A percentile compares a stretch with the other conserved stretches of the same genome.
phyloP scores from a whole-genome alignment of 2,888 invertebrate species.

The Baronia brevicornis region DNA sequence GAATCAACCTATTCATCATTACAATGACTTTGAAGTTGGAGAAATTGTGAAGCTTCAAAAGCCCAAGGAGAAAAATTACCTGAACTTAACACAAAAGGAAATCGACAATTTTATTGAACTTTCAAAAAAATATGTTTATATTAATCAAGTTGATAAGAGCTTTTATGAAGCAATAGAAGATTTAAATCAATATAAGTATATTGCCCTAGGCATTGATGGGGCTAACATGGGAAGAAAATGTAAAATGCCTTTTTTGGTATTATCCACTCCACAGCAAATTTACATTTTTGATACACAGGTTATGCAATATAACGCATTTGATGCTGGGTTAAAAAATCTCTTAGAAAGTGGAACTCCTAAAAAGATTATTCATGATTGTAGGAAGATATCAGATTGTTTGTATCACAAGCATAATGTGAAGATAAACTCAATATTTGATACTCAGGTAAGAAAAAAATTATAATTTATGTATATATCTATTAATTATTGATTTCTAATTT shows the following conservation, averaged over 20 bases:
- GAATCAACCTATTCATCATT: constrained; percentile 55
- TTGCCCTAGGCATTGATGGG: constrained; percentile 61
- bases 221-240: constrained; percentile 68
- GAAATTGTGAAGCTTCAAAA: constrained; percentile 58
- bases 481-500: constrained; percentile 2
- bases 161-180: constrained; percentile 60
- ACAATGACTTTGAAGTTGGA: constrained; percentile 57
- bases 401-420: constrained; percentile 74
- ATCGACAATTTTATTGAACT: constrained; percentile 55
- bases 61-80: constrained; percentile 38
- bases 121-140: constrained; percentile 57
- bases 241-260: constrained; percentile 61
- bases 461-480: constrained; percentile 6
- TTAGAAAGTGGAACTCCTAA: constrained; percentile 59
- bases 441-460: constrained; percentile 64
- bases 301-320: constrained; percentile 66
- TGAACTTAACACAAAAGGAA: constrained; percentile 59
- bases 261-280: constrained; percentile 61
- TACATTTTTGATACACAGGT: constrained; percentile 70
- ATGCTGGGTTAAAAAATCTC: constrained; percentile 62
- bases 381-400: constrained; percentile 74
- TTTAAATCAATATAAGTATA: constrained; percentile 44
- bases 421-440: constrained; percentile 77
- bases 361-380: constrained; percentile 77
- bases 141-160: constrained; percentile 63